Percentiles rank a stretch among this genome's conserved stretches.
phyloP scores from a whole-genome alignment of 2,888 invertebrate genomes.

The Polydrusus cervinus region DNA sequence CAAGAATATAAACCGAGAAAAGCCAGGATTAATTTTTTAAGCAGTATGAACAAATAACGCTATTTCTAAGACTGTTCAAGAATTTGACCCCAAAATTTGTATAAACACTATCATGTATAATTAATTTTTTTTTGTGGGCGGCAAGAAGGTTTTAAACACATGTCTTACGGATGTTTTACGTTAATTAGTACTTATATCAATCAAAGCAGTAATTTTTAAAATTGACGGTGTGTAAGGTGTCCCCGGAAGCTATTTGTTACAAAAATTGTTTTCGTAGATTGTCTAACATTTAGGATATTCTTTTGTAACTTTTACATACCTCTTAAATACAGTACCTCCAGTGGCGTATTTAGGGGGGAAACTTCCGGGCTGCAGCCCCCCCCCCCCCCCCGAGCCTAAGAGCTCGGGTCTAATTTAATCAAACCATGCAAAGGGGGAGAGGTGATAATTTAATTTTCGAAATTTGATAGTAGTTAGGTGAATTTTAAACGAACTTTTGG shows the following conservation, averaged over 20 bases:
- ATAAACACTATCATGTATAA: slow-evolving; percentile 1
- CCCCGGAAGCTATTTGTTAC: background rate
- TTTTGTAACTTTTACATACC: background rate
- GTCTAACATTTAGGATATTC: background rate
- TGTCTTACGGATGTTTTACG: background rate
- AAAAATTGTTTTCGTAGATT: background rate
- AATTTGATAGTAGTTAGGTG: no score
- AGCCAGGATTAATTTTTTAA: background rate
- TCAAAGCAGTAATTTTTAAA: slow-evolving; percentile 1
- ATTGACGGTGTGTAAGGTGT: background rate
- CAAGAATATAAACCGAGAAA: no score
- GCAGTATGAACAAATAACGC: background rate
- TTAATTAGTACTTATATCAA: slow-evolving; percentile 3
- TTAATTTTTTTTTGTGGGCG: slow-evolving; percentile 8
- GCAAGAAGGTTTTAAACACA: background rate
- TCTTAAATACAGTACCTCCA: no score
- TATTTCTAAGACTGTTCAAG: no score
- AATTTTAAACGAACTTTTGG: no score
- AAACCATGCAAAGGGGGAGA: no score
- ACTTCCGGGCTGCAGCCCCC: no score
- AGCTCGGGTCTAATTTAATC: no score
- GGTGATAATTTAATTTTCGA: no score
- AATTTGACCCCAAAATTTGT: background rate
- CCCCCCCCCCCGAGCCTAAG: no score
- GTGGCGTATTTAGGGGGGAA: no score